Conservation (phyloP, 2,797 vertebrate genomes). For the Acanthornis magna region DNA sequence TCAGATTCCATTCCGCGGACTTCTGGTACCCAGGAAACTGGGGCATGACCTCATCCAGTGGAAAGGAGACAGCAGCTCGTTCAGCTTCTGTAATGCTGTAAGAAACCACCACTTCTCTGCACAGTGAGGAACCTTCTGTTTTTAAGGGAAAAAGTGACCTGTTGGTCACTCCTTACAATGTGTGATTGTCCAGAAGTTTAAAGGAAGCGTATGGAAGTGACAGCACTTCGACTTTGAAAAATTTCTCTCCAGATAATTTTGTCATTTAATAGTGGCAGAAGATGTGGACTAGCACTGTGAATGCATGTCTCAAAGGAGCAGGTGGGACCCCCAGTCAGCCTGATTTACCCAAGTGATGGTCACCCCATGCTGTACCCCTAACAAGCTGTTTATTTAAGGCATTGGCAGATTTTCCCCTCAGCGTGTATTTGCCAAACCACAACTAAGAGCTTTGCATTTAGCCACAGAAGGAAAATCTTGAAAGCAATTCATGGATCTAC, state of each 20-base stretch:
- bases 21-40: neutral
- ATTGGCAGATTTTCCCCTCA: neutral
- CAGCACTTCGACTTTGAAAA: neutral
- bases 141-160: neutral
- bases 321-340: neutral
- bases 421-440: neutral
- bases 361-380: neutral
- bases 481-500: neutral
- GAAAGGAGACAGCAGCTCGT: neutral
- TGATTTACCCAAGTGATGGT: neutral
- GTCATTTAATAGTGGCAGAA: neutral
- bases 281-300: neutral
- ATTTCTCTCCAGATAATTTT: neutral
- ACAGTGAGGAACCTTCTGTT: neutral
- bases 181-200: neutral
- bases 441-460: neutral
- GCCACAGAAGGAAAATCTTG: neutral
- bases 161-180: neutral
- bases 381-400: neutral
- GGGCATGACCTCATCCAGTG: neutral
- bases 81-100: neutral
- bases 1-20: neutral
- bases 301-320: neutral
- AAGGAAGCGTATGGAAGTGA: fast-evolving
- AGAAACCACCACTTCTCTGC: neutral